Evolutionary conservation across 2,113 vertebrate genomes (phyloP), one percentile per base, ranked within the genome.

Genomic region (Mugil cephalus): DNA sequence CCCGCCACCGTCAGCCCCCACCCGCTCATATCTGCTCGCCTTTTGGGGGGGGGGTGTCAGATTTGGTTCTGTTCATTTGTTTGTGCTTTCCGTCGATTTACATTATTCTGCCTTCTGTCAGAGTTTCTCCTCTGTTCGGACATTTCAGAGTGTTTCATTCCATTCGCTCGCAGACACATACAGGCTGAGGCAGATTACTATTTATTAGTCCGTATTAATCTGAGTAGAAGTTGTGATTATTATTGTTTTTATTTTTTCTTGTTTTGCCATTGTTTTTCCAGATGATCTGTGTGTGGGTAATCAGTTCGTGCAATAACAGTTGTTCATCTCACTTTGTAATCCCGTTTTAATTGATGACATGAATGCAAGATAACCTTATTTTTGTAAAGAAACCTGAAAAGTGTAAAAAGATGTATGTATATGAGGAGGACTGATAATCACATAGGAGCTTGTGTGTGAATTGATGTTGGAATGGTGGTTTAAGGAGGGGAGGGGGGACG

Each of bases 281-380:
- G 77, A 80, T 87, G 68, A 83, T 90, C 78, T 84, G 56, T 60
- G 67, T 51, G 68, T 86, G 80, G 68, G 79, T 87, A 89, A 91
- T 93, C 79, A 60, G 60, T 88, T 86, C 89, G 94, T 94, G 91
- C 91, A 93, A 93, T 93, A 93, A 94, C 63, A 24, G 76, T 85
- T 75, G 38, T 89, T 88, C 83, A 88, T 91, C 89, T 92, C 85
- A 90, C 72, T 90, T 87, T 91, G 56, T 91, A 91, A 91, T 77
- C 74, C 81, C 54, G 60, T 90, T 91, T 86, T 77, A 87, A 87
- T 88, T 55, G 63, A 84, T 82, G 80, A 88, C 66, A 56, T 70
- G 80, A 87, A 89, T 81, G 90, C 78, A 30, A 89, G 83, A 92
- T 93, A 89, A 90, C 84, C 62, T 88, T 93, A 93, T 93, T 93